These are phyloP conservation scores for Tachuris rubrigastra DNA, from an alignment of 2,113 vertebrate genomes.

Conservation along the genomic window DNA sequence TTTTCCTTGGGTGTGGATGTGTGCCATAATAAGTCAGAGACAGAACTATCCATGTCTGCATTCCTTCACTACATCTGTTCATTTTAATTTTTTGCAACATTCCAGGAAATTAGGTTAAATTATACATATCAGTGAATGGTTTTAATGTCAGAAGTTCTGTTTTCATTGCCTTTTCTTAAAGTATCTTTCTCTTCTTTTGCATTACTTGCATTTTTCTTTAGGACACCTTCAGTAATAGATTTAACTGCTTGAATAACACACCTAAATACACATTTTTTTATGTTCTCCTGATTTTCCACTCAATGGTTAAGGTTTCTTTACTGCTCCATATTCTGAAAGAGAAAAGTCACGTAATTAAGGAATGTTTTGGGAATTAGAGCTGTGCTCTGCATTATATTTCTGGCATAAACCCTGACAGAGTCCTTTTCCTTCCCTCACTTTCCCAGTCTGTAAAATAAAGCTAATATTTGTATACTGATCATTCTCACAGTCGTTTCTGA, in stretches of 20 bases:
- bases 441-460: constrained; percentile 22
- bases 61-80: constrained; percentile 51
- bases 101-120: constrained; percentile 68
- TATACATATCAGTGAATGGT: neutral
- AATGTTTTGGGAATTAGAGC: constrained; percentile 26
- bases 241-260: neutral
- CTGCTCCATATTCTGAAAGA: constrained; percentile 12
- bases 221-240: neutral
- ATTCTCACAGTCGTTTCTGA: neutral
- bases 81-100: constrained; percentile 63
- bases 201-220: neutral
- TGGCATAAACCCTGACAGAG: constrained; percentile 3
- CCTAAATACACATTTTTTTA: neutral
- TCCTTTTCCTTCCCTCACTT: constrained; percentile 18
- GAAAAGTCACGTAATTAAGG: neutral
- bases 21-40: constrained; percentile 51
- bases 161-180: constrained; percentile 35
- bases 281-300: neutral
- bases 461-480: neutral
- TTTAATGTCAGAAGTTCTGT: constrained; percentile 35
- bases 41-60: constrained; percentile 56
- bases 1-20: constrained; percentile 58
- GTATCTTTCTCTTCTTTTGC: neutral
- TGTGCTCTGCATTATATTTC: constrained; percentile 7
- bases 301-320: constrained; percentile 23